Evolutionary conservation across 2,797 vertebrate genomes (phyloP).

Genomic region (Syndactyla subalaris): DNA sequence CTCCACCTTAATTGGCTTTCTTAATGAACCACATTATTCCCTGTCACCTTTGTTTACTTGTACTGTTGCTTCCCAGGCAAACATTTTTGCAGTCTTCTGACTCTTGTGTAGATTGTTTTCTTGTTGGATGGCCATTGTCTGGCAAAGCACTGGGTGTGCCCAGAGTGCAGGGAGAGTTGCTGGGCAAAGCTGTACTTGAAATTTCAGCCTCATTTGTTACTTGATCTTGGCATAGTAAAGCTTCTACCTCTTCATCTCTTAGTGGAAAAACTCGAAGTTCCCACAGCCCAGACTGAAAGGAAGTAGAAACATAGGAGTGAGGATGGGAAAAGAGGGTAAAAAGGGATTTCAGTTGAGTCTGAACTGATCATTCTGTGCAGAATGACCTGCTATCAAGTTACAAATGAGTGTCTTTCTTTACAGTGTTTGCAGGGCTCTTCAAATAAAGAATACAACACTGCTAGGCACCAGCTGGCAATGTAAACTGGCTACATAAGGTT

Average conservation of each 20-base stretch:
- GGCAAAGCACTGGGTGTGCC: neutral
- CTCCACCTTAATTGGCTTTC: constrained; percentile 63
- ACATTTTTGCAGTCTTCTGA: constrained; percentile 52
- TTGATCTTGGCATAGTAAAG: constrained; percentile 72
- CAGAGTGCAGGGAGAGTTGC: constrained; percentile 37
- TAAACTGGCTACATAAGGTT: neutral
- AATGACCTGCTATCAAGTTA: constrained; percentile 12
- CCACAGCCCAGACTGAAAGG: constrained; percentile 79
- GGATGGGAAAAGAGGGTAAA: neutral
- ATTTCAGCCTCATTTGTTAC: constrained; percentile 42
- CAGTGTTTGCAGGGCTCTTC: constrained; percentile 14
- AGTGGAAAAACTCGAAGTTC: constrained; percentile 82
- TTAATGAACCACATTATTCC: constrained; percentile 62
- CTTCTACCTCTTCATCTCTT: constrained; percentile 73
- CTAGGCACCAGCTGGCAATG: neutral
- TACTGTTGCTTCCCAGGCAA: constrained; percentile 63
- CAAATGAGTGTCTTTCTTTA: neutral
- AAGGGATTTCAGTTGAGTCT: constrained; percentile 39
- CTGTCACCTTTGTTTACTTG: constrained; percentile 79
- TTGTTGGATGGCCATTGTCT: constrained; percentile 45
- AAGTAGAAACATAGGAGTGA: constrained; percentile 18
- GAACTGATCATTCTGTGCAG: neutral
- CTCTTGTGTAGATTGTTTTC: constrained; percentile 53
- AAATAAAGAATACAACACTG: neutral
- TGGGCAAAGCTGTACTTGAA: constrained; percentile 41